Conservation (phyloP, 2,888 invertebrate species). For the Dendrolimus pini region DNA sequence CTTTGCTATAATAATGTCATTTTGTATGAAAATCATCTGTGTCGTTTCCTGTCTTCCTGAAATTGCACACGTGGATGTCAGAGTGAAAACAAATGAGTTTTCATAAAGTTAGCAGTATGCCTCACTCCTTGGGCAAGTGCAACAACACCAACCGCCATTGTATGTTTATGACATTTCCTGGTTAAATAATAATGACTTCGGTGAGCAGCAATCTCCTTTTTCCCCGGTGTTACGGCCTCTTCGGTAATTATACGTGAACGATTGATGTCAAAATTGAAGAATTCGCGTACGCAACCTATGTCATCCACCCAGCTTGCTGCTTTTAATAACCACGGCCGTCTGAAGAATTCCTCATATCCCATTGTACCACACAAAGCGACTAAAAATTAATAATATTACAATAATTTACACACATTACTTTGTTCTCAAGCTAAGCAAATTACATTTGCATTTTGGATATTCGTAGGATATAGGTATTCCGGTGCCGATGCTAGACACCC, state of each 20-base stretch:
- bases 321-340: slow-evolving; percentile 19
- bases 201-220: neutral
- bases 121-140: neutral
- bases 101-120: neutral
- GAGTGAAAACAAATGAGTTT: neutral
- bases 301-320: slow-evolving; percentile 1
- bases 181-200: neutral
- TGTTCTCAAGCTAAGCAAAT: too few species aligned
- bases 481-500: too few species aligned
- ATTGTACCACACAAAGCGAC: slow-evolving; percentile 15
- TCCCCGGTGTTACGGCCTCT: neutral
- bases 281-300: slow-evolving; percentile 1
- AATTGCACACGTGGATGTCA: neutral
- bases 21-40: too few species aligned
- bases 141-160: neutral
- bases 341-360: slow-evolving; percentile 26
- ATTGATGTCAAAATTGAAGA: neutral
- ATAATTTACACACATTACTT: too few species aligned
- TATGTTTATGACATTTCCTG: neutral
- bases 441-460: too few species aligned
- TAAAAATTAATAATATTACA: neutral
- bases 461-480: too few species aligned
- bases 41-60: too few species aligned
- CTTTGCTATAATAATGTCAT: too few species aligned
- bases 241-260: neutral